Evolutionary conservation across 2,797 vertebrate genomes (phyloP).

Genomic region (Pangasius macronema): DNA sequence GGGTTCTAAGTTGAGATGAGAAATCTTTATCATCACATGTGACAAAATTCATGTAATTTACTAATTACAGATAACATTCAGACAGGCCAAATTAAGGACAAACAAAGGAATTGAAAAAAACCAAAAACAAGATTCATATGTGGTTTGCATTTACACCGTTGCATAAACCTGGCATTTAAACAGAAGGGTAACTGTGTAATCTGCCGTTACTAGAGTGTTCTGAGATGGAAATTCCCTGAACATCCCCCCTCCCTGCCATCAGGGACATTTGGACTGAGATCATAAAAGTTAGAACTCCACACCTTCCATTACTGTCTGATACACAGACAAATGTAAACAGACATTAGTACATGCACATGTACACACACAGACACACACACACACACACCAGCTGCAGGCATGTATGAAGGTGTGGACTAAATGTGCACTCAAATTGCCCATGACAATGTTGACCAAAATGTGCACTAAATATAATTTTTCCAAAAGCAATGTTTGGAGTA

Average conservation of each 20-base stretch:
- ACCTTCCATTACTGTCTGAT: constrained; percentile 31
- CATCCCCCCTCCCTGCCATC: constrained; percentile 33
- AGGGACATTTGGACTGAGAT: constrained; percentile 40
- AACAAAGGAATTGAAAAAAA: neutral
- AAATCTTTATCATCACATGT: neutral
- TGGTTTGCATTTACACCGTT: neutral
- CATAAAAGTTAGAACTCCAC: constrained; percentile 30
- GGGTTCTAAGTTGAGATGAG: neutral
- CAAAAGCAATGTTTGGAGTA: neutral
- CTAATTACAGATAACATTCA: neutral
- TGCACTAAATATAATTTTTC: neutral
- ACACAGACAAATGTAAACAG: constrained; percentile 29
- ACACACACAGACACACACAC: neutral
- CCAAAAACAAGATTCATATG: neutral
- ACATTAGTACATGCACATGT: neutral
- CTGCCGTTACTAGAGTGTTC: neutral
- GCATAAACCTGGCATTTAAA: neutral
- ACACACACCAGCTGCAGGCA: constrained; percentile 16
- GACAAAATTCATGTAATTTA: neutral
- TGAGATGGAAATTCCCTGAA: constrained; percentile 37
- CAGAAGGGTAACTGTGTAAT: neutral
- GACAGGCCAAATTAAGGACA: neutral
- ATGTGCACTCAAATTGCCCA: neutral
- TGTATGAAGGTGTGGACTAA: neutral
- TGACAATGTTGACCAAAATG: constrained; percentile 17